Evolutionary conservation across 1,140 invertebrate genomes (phyloP), one percentile per base, ranked within the genome.

Genomic region (Globodera rostochiensis): DNA sequence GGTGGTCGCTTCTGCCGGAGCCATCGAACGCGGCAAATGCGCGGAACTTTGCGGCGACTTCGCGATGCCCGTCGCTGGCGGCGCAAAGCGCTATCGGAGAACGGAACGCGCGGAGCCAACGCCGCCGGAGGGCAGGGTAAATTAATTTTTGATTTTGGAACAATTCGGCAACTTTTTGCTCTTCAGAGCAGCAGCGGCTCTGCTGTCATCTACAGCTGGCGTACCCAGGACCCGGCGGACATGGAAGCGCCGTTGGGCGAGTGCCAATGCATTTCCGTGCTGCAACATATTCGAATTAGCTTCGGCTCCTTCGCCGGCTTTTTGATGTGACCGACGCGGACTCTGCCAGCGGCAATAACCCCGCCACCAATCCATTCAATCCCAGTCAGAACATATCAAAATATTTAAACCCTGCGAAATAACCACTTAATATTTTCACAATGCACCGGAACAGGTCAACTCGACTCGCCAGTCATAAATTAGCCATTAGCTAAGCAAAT

Each of bases 231-330:
- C 47, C 47, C 77, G 47, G 71, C 46, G 7, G 76, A 85, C 73
- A 73, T 85, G 46, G 84, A 85, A 57, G 70, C 80, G 36, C 47
- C 36, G 19, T n/a, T 79, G 36, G 84, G 84, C 36, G 69, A 78
- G 21, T 85, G 84, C 64, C 73, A 85, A 69, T 85, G 84, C 64
- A 82, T 85, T 47, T 73, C 74, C 67, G 84, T 85, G 11, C 80
- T 85, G 21, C 84, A 85, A 21, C 60, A 71, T 49, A 77, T 85
- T 13, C 73, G 73, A 57, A 67, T 85, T 36, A 82, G 74, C 64
- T 85, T 85, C 73, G 84, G 84, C 11, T 85, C 84, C 4, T 85
- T 85, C 45, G 60, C 84, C 67, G 84, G 84, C 46, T 85, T 85
- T 73, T 74, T 85, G 50, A 67, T 80, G 11, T 82, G 74, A 82